A percentile compares a stretch with the other conserved stretches of the same genome.
phyloP scores from a whole-genome alignment of 2,888 invertebrate species.

The Chalcis sispes region DNA sequence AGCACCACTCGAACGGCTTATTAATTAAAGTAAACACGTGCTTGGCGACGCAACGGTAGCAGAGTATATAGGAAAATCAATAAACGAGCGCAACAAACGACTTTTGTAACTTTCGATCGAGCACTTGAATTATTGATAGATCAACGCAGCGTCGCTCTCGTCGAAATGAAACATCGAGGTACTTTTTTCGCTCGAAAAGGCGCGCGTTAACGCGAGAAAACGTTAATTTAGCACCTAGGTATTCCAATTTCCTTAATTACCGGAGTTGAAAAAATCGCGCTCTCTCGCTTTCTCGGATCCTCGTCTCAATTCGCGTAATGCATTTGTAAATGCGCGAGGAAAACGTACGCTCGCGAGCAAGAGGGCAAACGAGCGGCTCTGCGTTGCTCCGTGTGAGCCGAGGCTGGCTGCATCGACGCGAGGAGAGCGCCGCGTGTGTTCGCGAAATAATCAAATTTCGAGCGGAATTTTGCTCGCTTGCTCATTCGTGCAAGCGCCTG shows the following conservation, averaged over 20 bases:
- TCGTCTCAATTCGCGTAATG: slow-evolving; percentile 42
- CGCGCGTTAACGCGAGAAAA: slow-evolving; percentile 17
- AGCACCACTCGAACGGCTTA: too few species aligned
- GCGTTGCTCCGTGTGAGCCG: slow-evolving; percentile 28
- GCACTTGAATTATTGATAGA: too few species aligned
- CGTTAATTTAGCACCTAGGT: slow-evolving; percentile 50
- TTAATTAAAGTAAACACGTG: too few species aligned
- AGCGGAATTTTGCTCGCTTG: slow-evolving; percentile 52
- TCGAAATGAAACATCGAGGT: slow-evolving; percentile 49
- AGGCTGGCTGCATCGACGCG: slow-evolving; percentile 42
- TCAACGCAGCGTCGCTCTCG: too few species aligned
- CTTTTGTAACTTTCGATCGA: too few species aligned
- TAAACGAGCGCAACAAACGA: too few species aligned
- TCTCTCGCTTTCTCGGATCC: slow-evolving; percentile 30
- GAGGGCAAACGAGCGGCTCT: not conserved
- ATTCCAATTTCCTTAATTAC: slow-evolving; percentile 57
- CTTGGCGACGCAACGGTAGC: too few species aligned
- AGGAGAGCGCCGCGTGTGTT: slow-evolving; percentile 19
- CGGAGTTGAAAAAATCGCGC: slow-evolving; percentile 58
- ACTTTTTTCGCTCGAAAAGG: slow-evolving; percentile 32
- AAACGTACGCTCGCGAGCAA: not conserved
- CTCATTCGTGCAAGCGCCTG: not conserved
- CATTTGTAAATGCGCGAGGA: slow-evolving; percentile 37
- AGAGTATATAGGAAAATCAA: too few species aligned
- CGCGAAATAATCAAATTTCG: slow-evolving; percentile 65